A percentile compares a stretch with the other conserved stretches of the same genome.
phyloP scores from a whole-genome alignment of 2,113 vertebrate genomes.

The Copsychus sechellarum region DNA sequence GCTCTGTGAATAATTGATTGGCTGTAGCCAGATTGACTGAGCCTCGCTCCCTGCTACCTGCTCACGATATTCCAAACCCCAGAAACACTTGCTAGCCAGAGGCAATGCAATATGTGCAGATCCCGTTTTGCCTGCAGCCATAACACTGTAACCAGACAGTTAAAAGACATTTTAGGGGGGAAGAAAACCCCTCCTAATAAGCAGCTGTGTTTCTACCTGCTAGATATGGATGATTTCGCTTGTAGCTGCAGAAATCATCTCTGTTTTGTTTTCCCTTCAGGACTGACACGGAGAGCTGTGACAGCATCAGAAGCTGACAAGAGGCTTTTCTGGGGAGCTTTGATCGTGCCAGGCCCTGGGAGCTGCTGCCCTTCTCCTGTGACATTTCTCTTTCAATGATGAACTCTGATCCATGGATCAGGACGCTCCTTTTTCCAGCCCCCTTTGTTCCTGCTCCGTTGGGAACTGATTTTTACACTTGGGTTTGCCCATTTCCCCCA shows the following conservation, averaged over 20 bases:
- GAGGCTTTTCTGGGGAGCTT: not conserved
- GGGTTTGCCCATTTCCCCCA: accelerated
- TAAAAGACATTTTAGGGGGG: constrained; percentile 21
- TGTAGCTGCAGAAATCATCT: not conserved
- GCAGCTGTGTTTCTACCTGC: not conserved
- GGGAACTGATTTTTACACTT: not conserved
- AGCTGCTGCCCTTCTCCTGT: not conserved
- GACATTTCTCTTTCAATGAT: not conserved
- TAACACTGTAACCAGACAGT: not conserved
- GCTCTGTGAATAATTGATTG: constrained; percentile 53
- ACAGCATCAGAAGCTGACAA: constrained; percentile 25
- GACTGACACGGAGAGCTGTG: constrained; percentile 25
- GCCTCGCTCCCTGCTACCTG: constrained; percentile 35
- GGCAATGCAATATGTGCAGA: constrained; percentile 51
- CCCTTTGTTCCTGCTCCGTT: not conserved
- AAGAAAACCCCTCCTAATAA: not conserved
- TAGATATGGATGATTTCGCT: constrained; percentile 30
- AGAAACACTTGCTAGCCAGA: constrained; percentile 60
- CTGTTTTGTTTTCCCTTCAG: constrained; percentile 19
- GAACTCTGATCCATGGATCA: not conserved
- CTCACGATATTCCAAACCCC: constrained; percentile 41
- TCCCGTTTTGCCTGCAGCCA: constrained; percentile 31
- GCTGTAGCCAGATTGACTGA: constrained; percentile 39
- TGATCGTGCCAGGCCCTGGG: constrained; percentile 30
- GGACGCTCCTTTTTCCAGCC: not conserved